These are phyloP conservation scores for Gymnosoma rotundatum DNA, from an alignment of 2,888 invertebrate species.

Conservation along the genomic window DNA sequence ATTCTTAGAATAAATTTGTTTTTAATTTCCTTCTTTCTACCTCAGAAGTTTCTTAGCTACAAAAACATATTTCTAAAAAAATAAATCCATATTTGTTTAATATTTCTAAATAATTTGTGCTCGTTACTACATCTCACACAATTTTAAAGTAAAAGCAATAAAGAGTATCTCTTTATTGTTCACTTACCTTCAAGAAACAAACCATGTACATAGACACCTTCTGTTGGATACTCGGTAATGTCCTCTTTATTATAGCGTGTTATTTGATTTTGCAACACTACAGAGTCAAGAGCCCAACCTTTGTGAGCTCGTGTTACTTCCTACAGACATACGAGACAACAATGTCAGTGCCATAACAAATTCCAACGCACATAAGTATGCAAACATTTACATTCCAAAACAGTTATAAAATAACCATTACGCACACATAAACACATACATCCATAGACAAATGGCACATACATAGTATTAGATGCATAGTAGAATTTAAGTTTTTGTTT, in stretches of 20 bases:
- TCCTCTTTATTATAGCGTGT: slow-evolving; percentile 94
- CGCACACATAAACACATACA: not conserved
- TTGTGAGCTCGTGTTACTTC: slow-evolving; percentile 98
- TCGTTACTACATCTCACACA: not conserved
- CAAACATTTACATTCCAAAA: slow-evolving; percentile 25
- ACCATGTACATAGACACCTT: slow-evolving; percentile 95
- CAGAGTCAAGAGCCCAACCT: slow-evolving; percentile 98
- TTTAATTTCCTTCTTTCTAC: no score
- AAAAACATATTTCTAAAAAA: no score
- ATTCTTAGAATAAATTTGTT: no score
- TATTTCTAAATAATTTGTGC: not conserved
- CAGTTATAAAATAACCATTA: slow-evolving; percentile 19
- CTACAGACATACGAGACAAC: slow-evolving; percentile 82
- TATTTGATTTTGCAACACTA: slow-evolving; percentile 95
- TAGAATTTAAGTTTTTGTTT: slow-evolving; percentile 28
- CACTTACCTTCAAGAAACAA: slow-evolving; percentile 93
- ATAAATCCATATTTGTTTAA: no score
- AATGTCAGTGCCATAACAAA: slow-evolving; percentile 38
- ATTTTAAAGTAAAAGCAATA: not conserved
- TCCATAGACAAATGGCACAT: not conserved
- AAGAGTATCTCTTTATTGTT: not conserved
- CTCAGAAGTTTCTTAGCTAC: no score
- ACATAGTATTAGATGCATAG: not conserved
- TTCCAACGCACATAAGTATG: slow-evolving; percentile 19
- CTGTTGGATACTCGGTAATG: slow-evolving; percentile 93